These are phyloP conservation scores for Vulpes vulpes DNA, from an alignment of 2,113 vertebrate genomes.

Conservation along the genomic window DNA sequence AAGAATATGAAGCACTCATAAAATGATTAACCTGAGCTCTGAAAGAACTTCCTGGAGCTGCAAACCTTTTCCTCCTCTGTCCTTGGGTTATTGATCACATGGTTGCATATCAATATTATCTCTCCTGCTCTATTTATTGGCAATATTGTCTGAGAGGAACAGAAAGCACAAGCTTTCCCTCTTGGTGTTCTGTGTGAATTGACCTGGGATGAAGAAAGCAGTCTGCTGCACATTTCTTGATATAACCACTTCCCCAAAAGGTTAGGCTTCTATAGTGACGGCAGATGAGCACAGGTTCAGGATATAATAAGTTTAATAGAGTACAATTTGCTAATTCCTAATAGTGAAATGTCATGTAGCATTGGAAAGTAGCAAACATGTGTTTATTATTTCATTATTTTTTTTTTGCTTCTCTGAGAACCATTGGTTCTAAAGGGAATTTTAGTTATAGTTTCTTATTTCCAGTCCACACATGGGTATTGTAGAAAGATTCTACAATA, in stretches of 20 bases:
- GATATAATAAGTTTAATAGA: neutral
- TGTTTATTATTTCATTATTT: neutral
- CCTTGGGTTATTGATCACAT: neutral
- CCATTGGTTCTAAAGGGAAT: neutral
- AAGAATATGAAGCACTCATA: neutral
- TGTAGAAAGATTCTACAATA: conserved; percentile 28
- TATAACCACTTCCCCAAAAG: neutral
- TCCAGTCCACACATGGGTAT: neutral
- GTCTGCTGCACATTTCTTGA: neutral
- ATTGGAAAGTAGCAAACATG: neutral
- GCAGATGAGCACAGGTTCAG: neutral
- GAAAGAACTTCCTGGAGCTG: neutral
- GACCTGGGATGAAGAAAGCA: neutral
- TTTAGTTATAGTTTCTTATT: conserved; percentile 30
- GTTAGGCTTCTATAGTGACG: neutral
- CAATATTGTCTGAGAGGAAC: neutral
- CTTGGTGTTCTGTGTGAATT: neutral
- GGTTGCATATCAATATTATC: neutral
- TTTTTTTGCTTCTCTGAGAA: conserved; percentile 10
- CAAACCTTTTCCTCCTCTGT: neutral
- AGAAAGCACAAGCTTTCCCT: neutral
- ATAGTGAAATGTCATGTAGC: neutral
- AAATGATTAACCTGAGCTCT: neutral
- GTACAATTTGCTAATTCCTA: neutral
- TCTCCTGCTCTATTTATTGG: neutral